Conservation (phyloP, 2,797 vertebrate genomes). For the Botia almorhae region DNA sequence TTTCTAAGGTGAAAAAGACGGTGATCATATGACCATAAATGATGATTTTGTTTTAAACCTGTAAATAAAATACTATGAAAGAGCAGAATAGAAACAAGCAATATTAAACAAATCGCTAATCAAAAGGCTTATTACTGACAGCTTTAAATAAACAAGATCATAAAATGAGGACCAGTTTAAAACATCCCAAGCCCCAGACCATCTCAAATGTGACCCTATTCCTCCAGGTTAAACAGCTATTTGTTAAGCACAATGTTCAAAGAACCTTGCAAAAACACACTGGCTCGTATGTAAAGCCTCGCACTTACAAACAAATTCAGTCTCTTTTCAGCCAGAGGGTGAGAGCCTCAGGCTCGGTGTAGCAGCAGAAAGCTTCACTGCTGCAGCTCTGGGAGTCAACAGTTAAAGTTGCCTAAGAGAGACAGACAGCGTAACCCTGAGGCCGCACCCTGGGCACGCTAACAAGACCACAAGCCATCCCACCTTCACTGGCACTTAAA, state of each 20-base stretch:
- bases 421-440: conserved; percentile 12
- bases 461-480: conserved; percentile 25
- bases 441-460: conserved; percentile 32
- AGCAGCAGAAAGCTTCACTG: conserved; percentile 15
- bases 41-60: no score
- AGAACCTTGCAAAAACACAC: neutral
- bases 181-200: neutral
- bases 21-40: no score
- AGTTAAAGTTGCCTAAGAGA: conserved; percentile 28
- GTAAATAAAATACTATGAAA: no score
- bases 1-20: no score
- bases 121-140: no score
- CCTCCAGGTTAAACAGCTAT: neutral
- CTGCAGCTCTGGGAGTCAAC: conserved; percentile 9
- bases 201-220: neutral
- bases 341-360: conserved; percentile 27
- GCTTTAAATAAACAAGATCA: no score
- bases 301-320: conserved; percentile 17
- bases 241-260: neutral
- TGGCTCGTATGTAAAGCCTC: neutral
- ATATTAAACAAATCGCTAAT: no score
- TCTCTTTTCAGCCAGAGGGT: conserved; percentile 21
- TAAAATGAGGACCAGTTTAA: no score
- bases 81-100: no score
- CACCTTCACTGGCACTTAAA: conserved; percentile 10